A percentile compares a stretch with the other conserved stretches of the same genome.
phyloP scores from a whole-genome alignment of 2,888 invertebrate species.

The Temnothorax unifasciatus region DNA sequence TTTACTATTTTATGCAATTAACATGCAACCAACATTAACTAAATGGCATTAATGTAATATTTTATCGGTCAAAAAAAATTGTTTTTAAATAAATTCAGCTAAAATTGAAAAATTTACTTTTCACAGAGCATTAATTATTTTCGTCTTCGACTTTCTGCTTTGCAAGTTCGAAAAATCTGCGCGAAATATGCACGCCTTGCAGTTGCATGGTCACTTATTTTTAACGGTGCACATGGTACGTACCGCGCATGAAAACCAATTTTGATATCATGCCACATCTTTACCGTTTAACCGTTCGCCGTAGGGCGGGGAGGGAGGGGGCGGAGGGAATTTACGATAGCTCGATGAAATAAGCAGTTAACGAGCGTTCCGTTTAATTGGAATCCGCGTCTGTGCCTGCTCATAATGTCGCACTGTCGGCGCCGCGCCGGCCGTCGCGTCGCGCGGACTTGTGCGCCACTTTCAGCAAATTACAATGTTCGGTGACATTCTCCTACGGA shows the following conservation, averaged over 20 bases:
- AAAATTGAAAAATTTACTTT: background rate
- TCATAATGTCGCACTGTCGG: conserved; percentile 31
- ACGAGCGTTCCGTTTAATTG: conserved; percentile 52
- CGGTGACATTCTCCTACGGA: conserved; percentile 56
- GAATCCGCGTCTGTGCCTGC: conserved; percentile 36
- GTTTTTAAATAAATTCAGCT: background rate
- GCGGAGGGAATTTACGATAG: conserved; percentile 26
- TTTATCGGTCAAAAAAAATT: background rate
- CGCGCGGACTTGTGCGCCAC: conserved; percentile 51
- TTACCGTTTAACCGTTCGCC: conserved; percentile 22
- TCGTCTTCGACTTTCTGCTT: background rate
- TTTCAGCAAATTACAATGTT: conserved; percentile 67
- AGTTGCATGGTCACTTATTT: conserved; percentile 26
- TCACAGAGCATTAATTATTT: background rate
- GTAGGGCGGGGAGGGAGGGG: background rate
- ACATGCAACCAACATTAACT: background rate
- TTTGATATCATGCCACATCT: conserved; percentile 24
- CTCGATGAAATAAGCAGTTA: conserved; percentile 44
- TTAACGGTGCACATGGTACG: background rate
- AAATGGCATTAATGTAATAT: background rate
- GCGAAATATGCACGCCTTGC: background rate
- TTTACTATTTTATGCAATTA: background rate
- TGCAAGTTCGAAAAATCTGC: background rate
- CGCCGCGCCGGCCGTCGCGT: conserved; percentile 4
- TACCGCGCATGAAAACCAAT: conserved; percentile 39